Evolutionary conservation across 2,113 vertebrate genomes (phyloP).

Genomic region (Muscicapa adusta): DNA sequence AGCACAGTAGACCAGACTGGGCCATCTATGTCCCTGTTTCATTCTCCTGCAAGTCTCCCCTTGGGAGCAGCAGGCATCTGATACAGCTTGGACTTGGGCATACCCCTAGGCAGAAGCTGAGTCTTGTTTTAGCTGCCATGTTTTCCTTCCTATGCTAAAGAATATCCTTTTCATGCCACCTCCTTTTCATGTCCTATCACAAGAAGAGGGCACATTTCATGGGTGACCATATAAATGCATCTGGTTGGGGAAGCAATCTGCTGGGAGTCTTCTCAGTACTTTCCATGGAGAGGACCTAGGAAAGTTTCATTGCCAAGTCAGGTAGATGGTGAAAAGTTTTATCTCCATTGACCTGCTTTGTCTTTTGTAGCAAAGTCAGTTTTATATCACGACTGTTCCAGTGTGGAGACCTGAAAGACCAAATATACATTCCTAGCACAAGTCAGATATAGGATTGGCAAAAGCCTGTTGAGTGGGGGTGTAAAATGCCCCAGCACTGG

Average conservation of each 20-base stretch:
- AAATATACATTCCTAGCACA: fast-evolving
- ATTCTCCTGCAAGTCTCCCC: not conserved
- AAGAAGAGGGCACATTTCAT: not conserved
- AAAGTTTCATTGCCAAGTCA: not conserved
- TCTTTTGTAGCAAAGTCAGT: not conserved
- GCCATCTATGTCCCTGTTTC: not conserved
- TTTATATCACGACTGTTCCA: not conserved
- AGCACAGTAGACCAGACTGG: not conserved
- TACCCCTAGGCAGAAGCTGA: not conserved
- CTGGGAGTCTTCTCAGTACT: not conserved
- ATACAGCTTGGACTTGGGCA: not conserved
- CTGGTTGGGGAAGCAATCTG: not conserved
- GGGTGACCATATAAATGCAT: not conserved
- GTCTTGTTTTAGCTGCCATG: not conserved
- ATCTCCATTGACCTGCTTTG: not conserved
- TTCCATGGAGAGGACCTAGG: not conserved
- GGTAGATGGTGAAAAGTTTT: not conserved
- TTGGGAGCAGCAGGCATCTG: not conserved
- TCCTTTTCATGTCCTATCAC: not conserved
- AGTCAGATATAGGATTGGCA: not conserved
- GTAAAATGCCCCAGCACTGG: not conserved
- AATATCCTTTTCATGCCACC: not conserved
- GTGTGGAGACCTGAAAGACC: not conserved
- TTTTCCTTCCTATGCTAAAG: not conserved
- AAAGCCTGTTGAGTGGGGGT: not conserved